Percentiles rank a stretch among this genome's conserved stretches.
Conservation (phyloP, 2,888 invertebrate species). For the Drosophila prolongata region DNA sequence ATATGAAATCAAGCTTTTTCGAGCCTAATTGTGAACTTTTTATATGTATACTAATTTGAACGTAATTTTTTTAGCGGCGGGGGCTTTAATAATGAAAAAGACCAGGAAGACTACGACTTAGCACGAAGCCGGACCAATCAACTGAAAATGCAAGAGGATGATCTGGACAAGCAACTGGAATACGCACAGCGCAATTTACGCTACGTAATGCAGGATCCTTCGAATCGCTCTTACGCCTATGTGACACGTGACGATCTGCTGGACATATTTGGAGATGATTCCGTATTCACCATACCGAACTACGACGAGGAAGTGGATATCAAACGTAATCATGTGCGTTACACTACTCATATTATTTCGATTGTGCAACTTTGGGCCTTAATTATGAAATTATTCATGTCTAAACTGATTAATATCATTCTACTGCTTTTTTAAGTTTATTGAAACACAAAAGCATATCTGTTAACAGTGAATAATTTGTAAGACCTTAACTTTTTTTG, state of each 20-base stretch:
- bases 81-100: constrained; percentile 61
- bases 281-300: constrained; percentile 85
- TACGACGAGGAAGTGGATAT: constrained; percentile 82
- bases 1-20: no score
- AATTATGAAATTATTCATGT: no score
- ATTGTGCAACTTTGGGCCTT: no score
- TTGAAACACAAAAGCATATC: no score
- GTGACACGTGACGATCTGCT: constrained; percentile 90
- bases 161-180: constrained; percentile 86
- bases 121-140: constrained; percentile 82
- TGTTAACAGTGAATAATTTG: no score
- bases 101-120: constrained; percentile 59
- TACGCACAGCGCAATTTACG: constrained; percentile 88
- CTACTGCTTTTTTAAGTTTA: no score
- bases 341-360: no score
- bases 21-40: no score
- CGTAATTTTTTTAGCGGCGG: constrained; percentile 64
- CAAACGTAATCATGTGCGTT: constrained; percentile 66
- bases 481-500: background rate
- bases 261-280: constrained; percentile 87
- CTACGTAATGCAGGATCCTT: constrained; percentile 88
- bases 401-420: no score
- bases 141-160: constrained; percentile 87
- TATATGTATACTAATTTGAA: no score
- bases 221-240: constrained; percentile 88